Conservation (phyloP, 2,888 invertebrate genomes). For the Eupithecia centaureata region DNA sequence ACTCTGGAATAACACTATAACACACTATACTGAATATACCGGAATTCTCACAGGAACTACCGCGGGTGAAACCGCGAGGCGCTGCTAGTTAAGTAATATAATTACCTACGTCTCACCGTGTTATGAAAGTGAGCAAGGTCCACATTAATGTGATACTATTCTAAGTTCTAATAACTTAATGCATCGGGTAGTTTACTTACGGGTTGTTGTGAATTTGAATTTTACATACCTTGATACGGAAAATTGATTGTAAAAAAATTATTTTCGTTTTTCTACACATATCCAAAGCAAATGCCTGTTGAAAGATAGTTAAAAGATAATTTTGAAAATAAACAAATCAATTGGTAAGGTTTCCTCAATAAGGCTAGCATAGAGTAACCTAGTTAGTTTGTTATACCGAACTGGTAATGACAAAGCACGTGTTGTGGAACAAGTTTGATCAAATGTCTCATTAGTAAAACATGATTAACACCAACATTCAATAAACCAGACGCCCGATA, state of each 20-base stretch:
- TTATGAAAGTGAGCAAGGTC: not conserved
- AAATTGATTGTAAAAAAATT: not conserved
- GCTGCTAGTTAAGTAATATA: not conserved
- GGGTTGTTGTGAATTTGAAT: not conserved
- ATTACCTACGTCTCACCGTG: not conserved
- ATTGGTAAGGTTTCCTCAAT: not conserved
- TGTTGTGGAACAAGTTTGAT: not conserved
- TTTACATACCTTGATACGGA: not conserved
- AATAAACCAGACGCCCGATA: not conserved
- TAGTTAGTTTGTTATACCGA: not conserved
- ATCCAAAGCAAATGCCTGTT: too few relatives aligned
- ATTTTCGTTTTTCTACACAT: not conserved
- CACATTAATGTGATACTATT: not conserved
- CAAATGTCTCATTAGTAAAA: not conserved
- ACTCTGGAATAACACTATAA: too few relatives aligned
- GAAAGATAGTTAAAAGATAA: not conserved
- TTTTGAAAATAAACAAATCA: not conserved
- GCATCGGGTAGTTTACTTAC: not conserved
- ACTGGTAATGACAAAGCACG: not conserved
- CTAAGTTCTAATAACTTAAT: constrained; percentile 1
- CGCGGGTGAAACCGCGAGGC: too few relatives aligned
- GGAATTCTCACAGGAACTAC: too few relatives aligned
- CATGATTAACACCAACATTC: not conserved
- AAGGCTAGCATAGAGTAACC: not conserved
- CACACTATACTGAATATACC: too few relatives aligned